A percentile compares a stretch with the other conserved stretches of the same genome.
Conservation (phyloP, 1,140 invertebrate species). For the Neodiprion pinetum region DNA sequence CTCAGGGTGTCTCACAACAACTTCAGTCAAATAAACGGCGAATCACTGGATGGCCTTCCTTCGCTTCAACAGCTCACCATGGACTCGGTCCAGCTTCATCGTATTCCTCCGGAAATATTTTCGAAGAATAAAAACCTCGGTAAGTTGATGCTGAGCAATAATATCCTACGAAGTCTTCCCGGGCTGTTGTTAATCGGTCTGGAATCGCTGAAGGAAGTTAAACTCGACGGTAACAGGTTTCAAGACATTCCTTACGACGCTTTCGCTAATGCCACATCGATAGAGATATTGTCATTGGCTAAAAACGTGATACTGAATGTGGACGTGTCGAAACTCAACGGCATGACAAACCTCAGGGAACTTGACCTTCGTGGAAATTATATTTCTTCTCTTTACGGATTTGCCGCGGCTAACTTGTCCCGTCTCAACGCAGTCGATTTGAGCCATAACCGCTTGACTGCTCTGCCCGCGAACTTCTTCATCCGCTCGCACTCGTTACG, state of each 20-base stretch:
- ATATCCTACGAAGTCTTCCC: conserved; percentile 70
- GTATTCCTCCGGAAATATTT: conserved; percentile 75
- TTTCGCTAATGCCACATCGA: conserved; percentile 73
- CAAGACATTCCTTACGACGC: conserved; percentile 78
- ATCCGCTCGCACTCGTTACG: conserved; percentile 69
- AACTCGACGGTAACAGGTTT: conserved; percentile 77
- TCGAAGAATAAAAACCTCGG: conserved; percentile 78
- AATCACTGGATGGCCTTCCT: conserved; percentile 71
- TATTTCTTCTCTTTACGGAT: conserved; percentile 73
- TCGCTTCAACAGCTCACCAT: conserved; percentile 72
- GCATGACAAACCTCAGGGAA: conserved; percentile 71
- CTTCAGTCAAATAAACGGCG: conserved; percentile 69
- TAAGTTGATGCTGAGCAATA: conserved; percentile 75
- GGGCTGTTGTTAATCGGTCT: conserved; percentile 73
- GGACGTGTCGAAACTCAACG: conserved; percentile 73
- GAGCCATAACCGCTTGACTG: conserved; percentile 70
- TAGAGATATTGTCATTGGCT: conserved; percentile 77
- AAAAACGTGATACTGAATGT: conserved; percentile 75
- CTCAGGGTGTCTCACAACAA: conserved; percentile 75
- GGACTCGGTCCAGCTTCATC: conserved; percentile 71
- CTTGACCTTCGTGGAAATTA: conserved; percentile 74
- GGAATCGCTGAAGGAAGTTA: conserved; percentile 77
- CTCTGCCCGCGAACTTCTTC: conserved; percentile 77
- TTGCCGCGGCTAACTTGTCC: conserved; percentile 71
- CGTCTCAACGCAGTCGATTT: conserved; percentile 72